Base-by-base conservation (phyloP, 2,113 vertebrate genomes). In the Crotophaga sulcirostris region DNA sequence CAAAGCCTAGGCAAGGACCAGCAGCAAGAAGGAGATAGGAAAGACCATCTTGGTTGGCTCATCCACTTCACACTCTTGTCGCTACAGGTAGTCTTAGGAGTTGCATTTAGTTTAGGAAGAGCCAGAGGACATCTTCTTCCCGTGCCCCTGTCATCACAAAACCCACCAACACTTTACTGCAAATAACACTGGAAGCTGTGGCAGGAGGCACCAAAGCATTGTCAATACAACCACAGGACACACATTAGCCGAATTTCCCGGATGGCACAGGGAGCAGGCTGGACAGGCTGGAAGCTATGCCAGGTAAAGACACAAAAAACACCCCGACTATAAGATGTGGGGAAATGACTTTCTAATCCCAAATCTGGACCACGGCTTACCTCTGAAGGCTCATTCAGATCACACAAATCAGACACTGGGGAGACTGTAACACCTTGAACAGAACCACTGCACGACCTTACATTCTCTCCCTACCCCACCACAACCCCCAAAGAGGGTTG, bases 351-450 rank as follows among this genome's bases (percentile, higher is more conserved):
- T 80, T 62, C 31, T 69, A 42, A 9, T 49, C 40, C 34, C 40
- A 84, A 26, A 11, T 25, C 36, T n/a, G 36, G 34, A 69, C 54
- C 1, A 6, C 52, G 76, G 21, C 5, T 81, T 31, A 29, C 25
- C 31, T 69, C 38, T 64, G 51, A 34, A n/a, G 13, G 33, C 44
- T 9, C 21, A 9, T 16, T 51, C 47, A 73, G 34, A 34, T 84
- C 64, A 10, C 25, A 45, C 9, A 59, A 13, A 34, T 7, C 12
- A 12, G 59, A 45, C 62, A 44, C 12, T 28, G 7, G 31, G n/a
- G 31, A 74, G 21, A 40, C 10, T 0, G 0, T 29, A 67, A 19
- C 23, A 29, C 2, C 8, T 34, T 0, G 2, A 6, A 12, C n/a
- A 18, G 26, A 52, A 55, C 6, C 25, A 21, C 0, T 63, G 31